Evolutionary conservation across 2,113 vertebrate species (phyloP).

Genomic region (Pungitius pungitius): DNA sequence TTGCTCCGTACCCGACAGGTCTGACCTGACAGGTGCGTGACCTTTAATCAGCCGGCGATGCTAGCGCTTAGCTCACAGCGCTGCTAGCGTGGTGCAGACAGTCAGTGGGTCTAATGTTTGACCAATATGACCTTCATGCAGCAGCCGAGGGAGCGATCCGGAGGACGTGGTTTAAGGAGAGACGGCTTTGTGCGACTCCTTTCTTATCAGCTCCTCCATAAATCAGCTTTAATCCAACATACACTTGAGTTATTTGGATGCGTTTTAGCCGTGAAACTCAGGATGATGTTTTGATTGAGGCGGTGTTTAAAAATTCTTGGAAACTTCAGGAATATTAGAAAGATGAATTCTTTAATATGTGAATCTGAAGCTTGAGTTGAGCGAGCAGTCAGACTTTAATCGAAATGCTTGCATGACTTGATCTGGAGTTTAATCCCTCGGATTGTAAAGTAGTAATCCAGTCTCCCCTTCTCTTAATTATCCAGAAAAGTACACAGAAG

Average conservation of each 20-base stretch:
- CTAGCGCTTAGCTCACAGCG: background rate
- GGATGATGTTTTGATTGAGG: background rate
- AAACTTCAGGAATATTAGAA: background rate
- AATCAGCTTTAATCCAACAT: constrained; percentile 12
- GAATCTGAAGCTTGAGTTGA: background rate
- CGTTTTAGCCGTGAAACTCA: background rate
- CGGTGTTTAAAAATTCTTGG: background rate
- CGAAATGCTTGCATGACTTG: background rate
- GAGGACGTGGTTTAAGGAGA: constrained; percentile 8
- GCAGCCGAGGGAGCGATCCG: constrained; percentile 27
- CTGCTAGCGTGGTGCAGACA: no score
- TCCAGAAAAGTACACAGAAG: no score
- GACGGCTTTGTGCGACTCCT: background rate
- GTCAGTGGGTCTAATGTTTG: background rate
- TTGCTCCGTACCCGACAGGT: background rate
- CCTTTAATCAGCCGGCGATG: background rate
- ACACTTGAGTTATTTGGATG: background rate
- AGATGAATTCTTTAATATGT: background rate
- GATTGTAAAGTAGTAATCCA: constrained; percentile 1
- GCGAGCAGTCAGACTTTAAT: background rate
- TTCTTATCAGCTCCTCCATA: background rate
- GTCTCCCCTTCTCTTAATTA: no score
- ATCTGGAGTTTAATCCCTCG: background rate
- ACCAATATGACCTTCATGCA: background rate
- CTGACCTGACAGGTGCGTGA: constrained; percentile 49